Conservation (phyloP, 2,888 invertebrate species). For the Lasioglossum zephyrum region DNA sequence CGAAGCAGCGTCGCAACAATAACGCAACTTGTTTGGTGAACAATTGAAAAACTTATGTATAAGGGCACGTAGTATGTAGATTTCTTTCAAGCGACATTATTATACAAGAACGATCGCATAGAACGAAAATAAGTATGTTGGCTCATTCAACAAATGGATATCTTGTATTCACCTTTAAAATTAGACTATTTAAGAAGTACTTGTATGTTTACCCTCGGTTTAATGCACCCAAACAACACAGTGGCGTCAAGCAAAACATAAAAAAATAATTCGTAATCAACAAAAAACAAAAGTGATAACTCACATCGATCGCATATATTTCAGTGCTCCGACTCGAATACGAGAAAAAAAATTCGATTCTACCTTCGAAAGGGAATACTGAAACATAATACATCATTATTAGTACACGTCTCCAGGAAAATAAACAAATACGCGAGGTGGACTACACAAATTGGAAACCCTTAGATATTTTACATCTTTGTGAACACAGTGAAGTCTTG, state of each 20-base stretch:
- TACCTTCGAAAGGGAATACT: slow-evolving; percentile 22
- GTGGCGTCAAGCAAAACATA: not conserved
- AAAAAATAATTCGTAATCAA: not conserved
- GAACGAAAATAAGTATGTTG: not conserved
- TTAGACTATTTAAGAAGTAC: not conserved
- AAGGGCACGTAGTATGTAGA: not conserved
- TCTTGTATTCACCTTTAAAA: not conserved
- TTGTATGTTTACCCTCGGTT: not conserved
- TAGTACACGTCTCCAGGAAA: not conserved
- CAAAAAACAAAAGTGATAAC: slow-evolving; percentile 16
- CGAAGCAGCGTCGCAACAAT: slow-evolving; percentile 1
- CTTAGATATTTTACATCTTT: not conserved
- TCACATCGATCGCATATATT: slow-evolving; percentile 13
- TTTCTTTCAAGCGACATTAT: not conserved
- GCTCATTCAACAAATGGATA: not conserved
- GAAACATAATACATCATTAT: slow-evolving; percentile 14
- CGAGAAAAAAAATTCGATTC: slow-evolving; percentile 7
- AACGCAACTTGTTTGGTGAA: not conserved
- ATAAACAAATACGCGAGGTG: not conserved
- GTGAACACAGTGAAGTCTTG: not conserved
- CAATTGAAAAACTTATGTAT: not conserved
- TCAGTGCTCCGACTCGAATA: slow-evolving; percentile 13
- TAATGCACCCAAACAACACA: not conserved
- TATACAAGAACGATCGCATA: not conserved
- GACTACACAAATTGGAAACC: not conserved